Base-by-base conservation (phyloP, 2,113 vertebrate species). In the Campylomormyrus numenius region DNA sequence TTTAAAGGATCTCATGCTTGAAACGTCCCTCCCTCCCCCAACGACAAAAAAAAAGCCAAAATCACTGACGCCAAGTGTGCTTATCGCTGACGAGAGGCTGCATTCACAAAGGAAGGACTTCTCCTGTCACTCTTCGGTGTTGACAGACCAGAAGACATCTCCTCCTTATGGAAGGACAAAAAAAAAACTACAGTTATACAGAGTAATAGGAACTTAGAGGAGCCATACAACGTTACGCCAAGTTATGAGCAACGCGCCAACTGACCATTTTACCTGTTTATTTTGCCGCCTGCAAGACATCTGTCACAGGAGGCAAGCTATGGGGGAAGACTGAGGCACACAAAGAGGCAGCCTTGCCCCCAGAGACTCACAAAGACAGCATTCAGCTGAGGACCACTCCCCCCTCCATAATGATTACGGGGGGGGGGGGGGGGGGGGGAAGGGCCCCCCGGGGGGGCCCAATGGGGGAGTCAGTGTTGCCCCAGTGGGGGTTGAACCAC, bases 341-440 rank as follows among this genome's bases (percentile, higher is more conserved):
- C 90, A 92, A 93, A 91, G 92, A 92, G 91, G 70, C 84, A 49
- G 42, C 88, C 80, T 90, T 90, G 89, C 91, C 92, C 92, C 85
- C 91, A 85, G 91, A 92, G 93, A 94, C 91, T 56, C 94, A 95
- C 95, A 97, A 96, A 94, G 95, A 94, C 92, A 92, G 94, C 92
- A 96, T 95, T 97, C 94, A 96, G 94, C 94, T 91, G 92, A 93
- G 93, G 94, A 95, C 95, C 77, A 94, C 95, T 96, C 95, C 83
- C 95, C 91, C 91, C 92, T 93, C 94, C 96, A 95, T 96, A 97
- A 96, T 97, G 95, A 84, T 48, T 48, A 48, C 35, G 52, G 58
- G 24, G 93, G 93, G 95, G 97, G 93, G 93, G 95, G 97, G 93
- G 93, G 95, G 97, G 31, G 31, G 35, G 35, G 35, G n/a, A n/a